Conservation (phyloP, 2,888 invertebrate genomes). For the Thecocarcelia acutangulata region DNA sequence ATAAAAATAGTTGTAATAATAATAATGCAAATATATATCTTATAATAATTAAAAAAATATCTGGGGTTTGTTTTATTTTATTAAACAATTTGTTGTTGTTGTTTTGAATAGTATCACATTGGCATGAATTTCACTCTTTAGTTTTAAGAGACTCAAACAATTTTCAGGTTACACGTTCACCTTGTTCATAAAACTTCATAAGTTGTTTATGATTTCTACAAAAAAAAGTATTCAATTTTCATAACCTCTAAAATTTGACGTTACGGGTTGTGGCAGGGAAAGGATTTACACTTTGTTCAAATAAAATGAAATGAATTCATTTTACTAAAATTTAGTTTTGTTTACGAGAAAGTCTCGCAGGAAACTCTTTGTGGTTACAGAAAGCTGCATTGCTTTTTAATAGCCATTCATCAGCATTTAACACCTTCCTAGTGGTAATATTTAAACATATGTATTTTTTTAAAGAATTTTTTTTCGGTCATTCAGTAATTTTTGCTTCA, state of each 20-base stretch:
- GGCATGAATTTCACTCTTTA: conserved; percentile 61
- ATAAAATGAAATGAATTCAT: conserved; percentile 28
- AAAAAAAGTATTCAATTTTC: background rate
- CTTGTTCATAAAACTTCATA: conserved; percentile 21
- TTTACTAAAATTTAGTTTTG: conserved; percentile 8
- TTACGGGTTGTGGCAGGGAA: conserved; percentile 42
- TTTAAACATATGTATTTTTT: background rate
- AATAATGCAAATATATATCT: conserved; percentile 58
- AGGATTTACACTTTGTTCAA: background rate
- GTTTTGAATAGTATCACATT: conserved; percentile 68
- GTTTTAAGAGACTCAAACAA: conserved; percentile 40
- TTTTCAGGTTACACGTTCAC: conserved; percentile 38
- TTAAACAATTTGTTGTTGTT: conserved; percentile 50
- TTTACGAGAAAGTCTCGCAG: conserved; percentile 5
- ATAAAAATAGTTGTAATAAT: conserved; percentile 20
- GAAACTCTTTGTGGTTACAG: background rate
- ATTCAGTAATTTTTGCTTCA: background rate
- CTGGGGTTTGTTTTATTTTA: conserved; percentile 40
- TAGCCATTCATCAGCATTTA: conserved; percentile 9
- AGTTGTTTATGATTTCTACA: conserved; percentile 26
- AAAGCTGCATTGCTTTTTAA: conserved; percentile 7
- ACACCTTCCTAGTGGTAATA: conserved; percentile 5
- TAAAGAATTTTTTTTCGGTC: background rate
- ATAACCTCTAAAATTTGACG: conserved; percentile 57
- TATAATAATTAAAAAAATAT: conserved; percentile 64